These are phyloP conservation scores for Uromys caudimaculatus DNA, from an alignment of 2,797 vertebrate genomes.

Conservation along the genomic window DNA sequence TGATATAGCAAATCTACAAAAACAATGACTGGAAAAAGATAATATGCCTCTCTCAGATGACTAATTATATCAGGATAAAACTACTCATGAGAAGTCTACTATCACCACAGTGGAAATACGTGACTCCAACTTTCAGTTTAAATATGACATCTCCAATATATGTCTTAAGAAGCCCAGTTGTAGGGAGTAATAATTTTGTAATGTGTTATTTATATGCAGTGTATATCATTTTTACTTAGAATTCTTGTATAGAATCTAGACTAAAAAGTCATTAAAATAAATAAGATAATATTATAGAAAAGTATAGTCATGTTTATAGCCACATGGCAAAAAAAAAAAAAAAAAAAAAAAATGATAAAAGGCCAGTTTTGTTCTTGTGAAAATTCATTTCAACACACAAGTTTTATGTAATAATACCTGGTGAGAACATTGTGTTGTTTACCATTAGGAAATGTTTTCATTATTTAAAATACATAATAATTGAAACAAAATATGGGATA, in stretches of 20 bases:
- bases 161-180: neutral
- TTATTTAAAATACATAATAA: neutral
- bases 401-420: neutral
- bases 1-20: neutral
- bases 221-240: neutral
- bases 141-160: neutral
- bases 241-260: neutral
- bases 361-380: neutral
- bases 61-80: neutral
- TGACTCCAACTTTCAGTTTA: neutral
- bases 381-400: neutral
- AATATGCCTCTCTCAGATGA: neutral
- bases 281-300: neutral
- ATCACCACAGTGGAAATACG: neutral
- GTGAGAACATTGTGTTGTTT: neutral
- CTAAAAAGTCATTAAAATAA: neutral
- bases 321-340: neutral
- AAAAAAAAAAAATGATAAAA: neutral
- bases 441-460: neutral
- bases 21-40: neutral
- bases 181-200: neutral
- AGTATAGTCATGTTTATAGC: accelerated
- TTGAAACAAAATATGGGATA: neutral
- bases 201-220: neutral
- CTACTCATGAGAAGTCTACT: neutral